Percentiles rank a stretch among this genome's conserved stretches.
Conservation (phyloP, 2,113 vertebrate species). For the Willisornis vidua region DNA sequence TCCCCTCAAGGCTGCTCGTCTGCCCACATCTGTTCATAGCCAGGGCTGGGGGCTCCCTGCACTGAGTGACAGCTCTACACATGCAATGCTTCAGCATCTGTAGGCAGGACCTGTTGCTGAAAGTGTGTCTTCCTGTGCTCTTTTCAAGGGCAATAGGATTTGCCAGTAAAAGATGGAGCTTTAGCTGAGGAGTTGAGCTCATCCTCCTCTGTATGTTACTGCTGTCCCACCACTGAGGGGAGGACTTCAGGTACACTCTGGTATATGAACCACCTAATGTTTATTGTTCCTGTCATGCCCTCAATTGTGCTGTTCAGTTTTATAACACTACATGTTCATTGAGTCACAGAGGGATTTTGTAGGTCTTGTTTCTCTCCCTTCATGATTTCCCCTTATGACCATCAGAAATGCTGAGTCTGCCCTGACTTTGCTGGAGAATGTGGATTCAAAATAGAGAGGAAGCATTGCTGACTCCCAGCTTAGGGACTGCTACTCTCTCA, state of each 20-base stretch:
- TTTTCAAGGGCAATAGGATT: not conserved
- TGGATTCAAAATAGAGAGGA: not conserved
- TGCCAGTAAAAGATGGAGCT: not conserved
- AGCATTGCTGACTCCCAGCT: not conserved
- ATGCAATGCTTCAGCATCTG: fast-evolving
- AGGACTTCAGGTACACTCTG: not conserved
- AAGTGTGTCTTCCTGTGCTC: not conserved
- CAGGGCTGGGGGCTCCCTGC: not conserved
- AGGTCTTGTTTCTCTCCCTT: not conserved
- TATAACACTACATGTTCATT: not conserved
- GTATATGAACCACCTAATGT: not conserved
- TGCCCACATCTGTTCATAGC: not conserved
- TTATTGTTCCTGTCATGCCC: not conserved
- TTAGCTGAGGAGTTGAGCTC: not conserved
- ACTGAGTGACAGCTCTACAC: not conserved
- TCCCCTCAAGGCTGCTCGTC: not conserved
- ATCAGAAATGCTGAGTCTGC: not conserved
- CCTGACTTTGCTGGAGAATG: not conserved
- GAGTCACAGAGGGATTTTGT: not conserved
- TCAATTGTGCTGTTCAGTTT: not conserved
- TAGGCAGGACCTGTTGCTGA: not conserved
- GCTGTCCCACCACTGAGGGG: not conserved
- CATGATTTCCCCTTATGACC: not conserved
- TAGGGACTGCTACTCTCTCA: fast-evolving
- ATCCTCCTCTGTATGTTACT: not conserved